These are phyloP conservation scores for Cantharis flavilabris DNA, from an alignment of 2,888 invertebrate genomes.

Conservation along the genomic window DNA sequence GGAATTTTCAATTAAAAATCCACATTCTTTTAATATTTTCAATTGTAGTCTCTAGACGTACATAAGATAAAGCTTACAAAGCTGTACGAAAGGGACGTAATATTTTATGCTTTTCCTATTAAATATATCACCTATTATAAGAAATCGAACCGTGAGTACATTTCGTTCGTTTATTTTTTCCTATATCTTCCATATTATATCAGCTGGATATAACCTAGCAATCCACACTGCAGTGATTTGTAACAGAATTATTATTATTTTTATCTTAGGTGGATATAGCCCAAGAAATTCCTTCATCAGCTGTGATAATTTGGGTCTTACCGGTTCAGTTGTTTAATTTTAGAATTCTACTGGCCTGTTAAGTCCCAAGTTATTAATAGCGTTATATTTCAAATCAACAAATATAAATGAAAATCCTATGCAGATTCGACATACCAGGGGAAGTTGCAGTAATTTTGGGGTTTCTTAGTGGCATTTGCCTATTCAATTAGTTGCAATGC, in stretches of 20 bases:
- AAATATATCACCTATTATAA: not conserved
- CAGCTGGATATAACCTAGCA: not conserved
- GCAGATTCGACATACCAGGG: not conserved
- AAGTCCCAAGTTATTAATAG: slow-evolving; percentile 76
- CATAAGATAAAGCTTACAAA: not conserved
- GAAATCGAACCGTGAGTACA: not conserved
- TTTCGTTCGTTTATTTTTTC: not conserved
- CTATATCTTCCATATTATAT: not conserved
- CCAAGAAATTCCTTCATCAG: not conserved
- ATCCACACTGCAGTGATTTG: not conserved
- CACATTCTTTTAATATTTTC: slow-evolving; percentile 3
- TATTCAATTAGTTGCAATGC: slow-evolving; percentile 68
- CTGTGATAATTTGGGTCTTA: slow-evolving; percentile 67
- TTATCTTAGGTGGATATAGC: too few relatives aligned
- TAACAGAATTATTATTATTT: too few relatives aligned
- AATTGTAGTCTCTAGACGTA: not conserved
- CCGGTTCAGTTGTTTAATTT: slow-evolving; percentile 70
- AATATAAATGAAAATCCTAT: not conserved
- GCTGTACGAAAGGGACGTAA: not conserved
- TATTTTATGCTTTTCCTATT: not conserved
- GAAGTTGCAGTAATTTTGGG: slow-evolving; percentile 74
- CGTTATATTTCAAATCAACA: slow-evolving; percentile 2
- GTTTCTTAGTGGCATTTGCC: slow-evolving; percentile 84
- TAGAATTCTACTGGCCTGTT: slow-evolving; percentile 79
- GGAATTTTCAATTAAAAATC: slow-evolving; percentile 13